These are phyloP conservation scores for Pipa parva DNA, from an alignment of 2,113 vertebrate species.

Conservation along the genomic window DNA sequence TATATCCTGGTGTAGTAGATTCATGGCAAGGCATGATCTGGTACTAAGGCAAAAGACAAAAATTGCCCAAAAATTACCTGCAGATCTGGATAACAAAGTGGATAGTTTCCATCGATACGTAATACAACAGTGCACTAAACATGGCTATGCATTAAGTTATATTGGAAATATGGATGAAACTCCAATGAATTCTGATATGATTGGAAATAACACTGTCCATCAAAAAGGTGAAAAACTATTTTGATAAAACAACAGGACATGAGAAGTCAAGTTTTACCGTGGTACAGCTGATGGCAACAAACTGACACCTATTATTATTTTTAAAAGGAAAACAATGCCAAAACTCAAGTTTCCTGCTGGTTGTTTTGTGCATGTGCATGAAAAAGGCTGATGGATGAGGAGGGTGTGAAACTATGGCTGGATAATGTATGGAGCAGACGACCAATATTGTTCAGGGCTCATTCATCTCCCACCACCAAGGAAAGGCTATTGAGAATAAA, in stretches of 20 bases:
- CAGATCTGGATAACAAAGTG: slow-evolving; percentile 10
- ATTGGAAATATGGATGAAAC: neutral
- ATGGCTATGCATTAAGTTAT: too few species aligned
- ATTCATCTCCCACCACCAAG: too few species aligned
- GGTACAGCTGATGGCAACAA: slow-evolving; percentile 6
- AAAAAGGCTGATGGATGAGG: neutral
- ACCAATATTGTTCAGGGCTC: neutral
- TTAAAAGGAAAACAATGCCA: neutral
- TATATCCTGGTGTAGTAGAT: too few species aligned
- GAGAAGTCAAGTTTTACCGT: slow-evolving; percentile 18
- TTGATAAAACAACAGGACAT: slow-evolving; percentile 24
- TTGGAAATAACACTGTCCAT: too few species aligned
- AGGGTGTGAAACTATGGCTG: slow-evolving; percentile 4
- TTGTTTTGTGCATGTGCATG: neutral
- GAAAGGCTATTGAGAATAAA: neutral
- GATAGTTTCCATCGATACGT: slow-evolving; percentile 2
- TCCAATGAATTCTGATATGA: neutral
- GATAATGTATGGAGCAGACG: slow-evolving; percentile 14
- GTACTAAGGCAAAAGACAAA: slow-evolving; percentile 6
- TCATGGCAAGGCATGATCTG: neutral
- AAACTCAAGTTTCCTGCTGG: neutral
- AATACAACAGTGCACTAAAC: neutral
- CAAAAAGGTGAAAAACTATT: slow-evolving; percentile 23
- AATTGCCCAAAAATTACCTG: slow-evolving; percentile 9
- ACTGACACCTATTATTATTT: too few species aligned